A percentile compares a stretch with the other conserved stretches of the same genome.
These are phyloP conservation scores for Anagyrus pseudococci DNA, from an alignment of 2,888 invertebrate genomes.

Conservation along the genomic window DNA sequence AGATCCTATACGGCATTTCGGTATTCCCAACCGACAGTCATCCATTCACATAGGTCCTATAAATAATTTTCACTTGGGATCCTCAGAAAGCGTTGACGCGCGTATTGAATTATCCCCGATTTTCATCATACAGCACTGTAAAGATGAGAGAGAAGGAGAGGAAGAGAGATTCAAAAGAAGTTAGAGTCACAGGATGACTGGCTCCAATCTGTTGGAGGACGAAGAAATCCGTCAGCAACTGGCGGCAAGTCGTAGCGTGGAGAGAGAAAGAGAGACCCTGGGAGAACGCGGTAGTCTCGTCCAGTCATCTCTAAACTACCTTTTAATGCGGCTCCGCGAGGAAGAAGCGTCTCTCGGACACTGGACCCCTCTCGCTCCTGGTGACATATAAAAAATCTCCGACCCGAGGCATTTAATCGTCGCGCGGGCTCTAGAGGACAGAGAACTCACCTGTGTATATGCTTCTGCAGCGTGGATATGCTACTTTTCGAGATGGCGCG, in stretches of 20 bases:
- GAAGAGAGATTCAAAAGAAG: slow-evolving; percentile 6
- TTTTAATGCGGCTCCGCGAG: slow-evolving; percentile 55
- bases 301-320: slow-evolving; percentile 58
- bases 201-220: no score
- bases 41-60: no score
- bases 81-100: no score
- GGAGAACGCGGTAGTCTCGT: slow-evolving; percentile 36
- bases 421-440: slow-evolving; percentile 4
- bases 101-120: slow-evolving; percentile 23
- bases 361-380: slow-evolving; percentile 2
- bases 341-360: no score
- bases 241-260: background rate
- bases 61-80: no score
- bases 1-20: no score
- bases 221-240: no score
- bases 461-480: no score
- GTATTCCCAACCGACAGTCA: no score
- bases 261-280: slow-evolving; percentile 1
- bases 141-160: background rate
- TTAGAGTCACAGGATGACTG: slow-evolving; percentile 25
- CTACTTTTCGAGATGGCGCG: slow-evolving; percentile 12
- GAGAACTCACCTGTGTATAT: background rate
- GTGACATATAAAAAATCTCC: slow-evolving; percentile 32
- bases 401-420: background rate
- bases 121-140: slow-evolving; percentile 11